Evolutionary conservation across 2,888 invertebrate species (phyloP).

Genomic region (Drosophila yooni): DNA sequence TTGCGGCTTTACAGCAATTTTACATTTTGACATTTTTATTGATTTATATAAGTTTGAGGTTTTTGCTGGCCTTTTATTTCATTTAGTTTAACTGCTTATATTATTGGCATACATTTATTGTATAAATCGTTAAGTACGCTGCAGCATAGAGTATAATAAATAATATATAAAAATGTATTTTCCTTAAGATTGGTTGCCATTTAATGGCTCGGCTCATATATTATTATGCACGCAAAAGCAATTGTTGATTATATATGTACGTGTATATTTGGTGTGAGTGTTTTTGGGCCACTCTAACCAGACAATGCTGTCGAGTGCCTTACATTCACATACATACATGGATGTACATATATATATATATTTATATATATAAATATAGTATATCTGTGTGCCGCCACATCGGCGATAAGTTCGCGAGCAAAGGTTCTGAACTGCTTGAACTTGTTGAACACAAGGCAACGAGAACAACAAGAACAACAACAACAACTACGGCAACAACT

Average conservation of each 20-base stretch:
- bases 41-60: not conserved
- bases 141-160: not conserved
- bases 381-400: constrained; percentile 9
- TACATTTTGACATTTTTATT: not conserved
- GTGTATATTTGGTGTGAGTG: not conserved
- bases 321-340: not conserved
- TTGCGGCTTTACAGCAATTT: not conserved
- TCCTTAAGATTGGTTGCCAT: not conserved
- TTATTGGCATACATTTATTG: not conserved
- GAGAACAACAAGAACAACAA: constrained; percentile 9
- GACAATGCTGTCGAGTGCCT: constrained; percentile 38
- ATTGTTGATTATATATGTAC: not conserved
- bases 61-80: not conserved
- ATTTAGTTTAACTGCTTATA: no score
- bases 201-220: not conserved
- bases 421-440: constrained; percentile 80
- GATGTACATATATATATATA: not conserved
- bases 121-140: not conserved
- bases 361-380: not conserved
- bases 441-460: constrained; percentile 62
- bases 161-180: not conserved
- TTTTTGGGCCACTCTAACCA: constrained; percentile 63
- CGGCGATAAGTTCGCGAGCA: constrained; percentile 78
- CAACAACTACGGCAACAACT: not conserved
- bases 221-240: not conserved